Evolutionary conservation across 1,140 invertebrate species (phyloP).

Genomic region (Ceratina calcarata): DNA sequence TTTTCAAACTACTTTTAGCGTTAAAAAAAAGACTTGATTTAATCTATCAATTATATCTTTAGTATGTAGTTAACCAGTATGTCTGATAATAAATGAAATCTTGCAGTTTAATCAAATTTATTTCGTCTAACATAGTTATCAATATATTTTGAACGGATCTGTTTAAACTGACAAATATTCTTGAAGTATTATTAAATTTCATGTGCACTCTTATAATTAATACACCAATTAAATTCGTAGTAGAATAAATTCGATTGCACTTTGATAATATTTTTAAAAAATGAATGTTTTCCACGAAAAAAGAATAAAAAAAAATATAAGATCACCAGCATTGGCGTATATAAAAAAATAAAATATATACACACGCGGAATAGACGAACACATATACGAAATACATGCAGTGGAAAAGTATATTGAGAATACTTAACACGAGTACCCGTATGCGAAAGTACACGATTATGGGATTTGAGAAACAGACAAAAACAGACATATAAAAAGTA

Average conservation of each 20-base stretch:
- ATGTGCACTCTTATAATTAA: neutral
- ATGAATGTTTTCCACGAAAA: neutral
- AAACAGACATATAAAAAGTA: conserved; percentile 44
- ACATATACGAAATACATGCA: conserved; percentile 28
- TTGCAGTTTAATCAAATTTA: neutral
- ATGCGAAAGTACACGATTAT: conserved; percentile 37
- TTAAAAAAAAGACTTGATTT: neutral
- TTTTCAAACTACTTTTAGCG: neutral
- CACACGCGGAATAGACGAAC: conserved; percentile 3
- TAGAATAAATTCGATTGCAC: neutral
- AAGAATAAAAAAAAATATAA: conserved; percentile 3
- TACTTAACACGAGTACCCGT: conserved; percentile 27
- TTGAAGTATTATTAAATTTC: conserved; percentile 33
- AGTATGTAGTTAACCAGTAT: neutral
- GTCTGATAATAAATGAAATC: conserved; percentile 9
- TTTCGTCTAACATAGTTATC: neutral
- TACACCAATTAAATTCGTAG: neutral
- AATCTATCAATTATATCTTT: conserved; percentile 3
- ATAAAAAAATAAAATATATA: conserved; percentile 5
- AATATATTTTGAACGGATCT: neutral
- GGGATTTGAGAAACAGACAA: conserved; percentile 27
- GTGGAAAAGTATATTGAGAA: conserved; percentile 31
- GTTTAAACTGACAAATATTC: neutral
- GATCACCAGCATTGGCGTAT: conserved; percentile 34
- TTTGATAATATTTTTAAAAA: neutral